Conservation (phyloP, 2,113 vertebrate genomes). For the Smithornis capensis region DNA sequence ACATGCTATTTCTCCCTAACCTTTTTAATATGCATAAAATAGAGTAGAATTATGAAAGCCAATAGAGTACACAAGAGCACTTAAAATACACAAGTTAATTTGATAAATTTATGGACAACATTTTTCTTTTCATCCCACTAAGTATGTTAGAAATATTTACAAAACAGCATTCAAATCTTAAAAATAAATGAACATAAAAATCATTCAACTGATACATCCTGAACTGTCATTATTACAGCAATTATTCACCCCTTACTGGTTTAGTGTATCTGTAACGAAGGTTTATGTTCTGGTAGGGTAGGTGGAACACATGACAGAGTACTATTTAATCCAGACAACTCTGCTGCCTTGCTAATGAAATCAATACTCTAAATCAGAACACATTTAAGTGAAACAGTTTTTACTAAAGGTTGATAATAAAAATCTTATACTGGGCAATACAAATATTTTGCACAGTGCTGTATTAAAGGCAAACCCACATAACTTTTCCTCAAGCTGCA, state of each 20-base stretch:
- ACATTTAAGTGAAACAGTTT: neutral
- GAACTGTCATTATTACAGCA: neutral
- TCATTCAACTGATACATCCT: neutral
- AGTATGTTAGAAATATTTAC: neutral
- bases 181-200: neutral
- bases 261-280: neutral
- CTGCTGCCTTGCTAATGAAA: slow-evolving; percentile 2
- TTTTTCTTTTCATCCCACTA: neutral
- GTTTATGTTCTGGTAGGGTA: neutral
- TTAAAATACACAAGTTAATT: neutral
- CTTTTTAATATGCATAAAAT: slow-evolving; percentile 32
- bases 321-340: neutral
- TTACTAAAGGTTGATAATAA: neutral
- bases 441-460: neutral
- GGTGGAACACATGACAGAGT: neutral
- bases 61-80: neutral
- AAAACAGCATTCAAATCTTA: neutral
- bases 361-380: neutral
- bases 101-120: neutral
- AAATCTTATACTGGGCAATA: neutral
- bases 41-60: slow-evolving; percentile 20
- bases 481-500: neutral
- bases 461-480: neutral
- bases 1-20: slow-evolving; percentile 17
- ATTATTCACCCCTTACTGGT: neutral